These are phyloP conservation scores for Aradus depressus DNA, from an alignment of 2,888 invertebrate genomes.

Conservation along the genomic window DNA sequence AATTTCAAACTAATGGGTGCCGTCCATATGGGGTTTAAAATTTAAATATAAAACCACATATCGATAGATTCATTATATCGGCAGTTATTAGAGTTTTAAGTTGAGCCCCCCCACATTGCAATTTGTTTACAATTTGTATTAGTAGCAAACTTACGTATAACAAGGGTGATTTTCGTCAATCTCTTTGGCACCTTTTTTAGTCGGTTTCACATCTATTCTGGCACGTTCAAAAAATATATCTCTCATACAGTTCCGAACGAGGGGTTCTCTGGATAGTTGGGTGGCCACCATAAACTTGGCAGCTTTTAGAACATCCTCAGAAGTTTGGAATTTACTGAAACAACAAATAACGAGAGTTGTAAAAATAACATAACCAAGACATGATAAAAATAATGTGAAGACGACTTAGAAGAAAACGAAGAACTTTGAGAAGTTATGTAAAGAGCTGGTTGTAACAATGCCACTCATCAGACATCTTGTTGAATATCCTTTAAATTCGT, in stretches of 20 bases:
- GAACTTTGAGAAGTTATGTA: no score
- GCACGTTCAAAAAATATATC: slow-evolving; percentile 83
- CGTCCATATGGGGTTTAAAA: no score
- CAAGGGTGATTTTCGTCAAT: slow-evolving; percentile 92
- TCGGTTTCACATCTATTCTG: slow-evolving; percentile 67
- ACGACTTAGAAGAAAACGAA: background rate
- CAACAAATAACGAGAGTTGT: slow-evolving; percentile 12
- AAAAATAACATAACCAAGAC: background rate
- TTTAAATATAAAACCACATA: no score
- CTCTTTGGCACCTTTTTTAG: slow-evolving; percentile 82
- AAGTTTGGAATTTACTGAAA: slow-evolving; percentile 50
- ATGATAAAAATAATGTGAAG: background rate
- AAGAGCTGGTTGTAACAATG: no score
- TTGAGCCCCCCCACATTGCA: no score
- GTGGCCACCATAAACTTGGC: slow-evolving; percentile 90
- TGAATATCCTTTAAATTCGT: background rate
- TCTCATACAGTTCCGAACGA: slow-evolving; percentile 71
- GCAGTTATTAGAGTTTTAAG: no score
- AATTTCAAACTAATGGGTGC: no score
- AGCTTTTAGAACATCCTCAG: slow-evolving; percentile 77
- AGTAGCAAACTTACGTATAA: slow-evolving; percentile 44
- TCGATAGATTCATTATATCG: no score
- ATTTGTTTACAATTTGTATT: no score
- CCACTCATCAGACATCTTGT: no score
- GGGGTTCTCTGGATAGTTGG: slow-evolving; percentile 84